Evolutionary conservation across 2,888 invertebrate genomes (phyloP), one percentile per base, ranked within the genome.

Genomic region (Aricia artaxerxes): DNA sequence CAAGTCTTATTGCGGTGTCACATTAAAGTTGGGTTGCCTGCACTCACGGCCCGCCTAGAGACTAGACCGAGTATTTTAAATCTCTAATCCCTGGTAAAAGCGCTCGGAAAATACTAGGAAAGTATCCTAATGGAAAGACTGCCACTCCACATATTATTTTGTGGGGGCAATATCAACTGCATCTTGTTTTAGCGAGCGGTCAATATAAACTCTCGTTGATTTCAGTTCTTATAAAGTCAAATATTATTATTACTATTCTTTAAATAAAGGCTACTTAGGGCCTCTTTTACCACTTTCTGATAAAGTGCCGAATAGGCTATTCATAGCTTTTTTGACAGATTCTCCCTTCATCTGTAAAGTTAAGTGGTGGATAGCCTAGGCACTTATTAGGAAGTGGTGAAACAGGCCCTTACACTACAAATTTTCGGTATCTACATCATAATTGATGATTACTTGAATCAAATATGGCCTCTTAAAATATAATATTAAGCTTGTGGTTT

Each of bases 21-120:
- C 64, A 11, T 64, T 64, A 11, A 31, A 31, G 64, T 64, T 64
- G 11, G 64, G 64, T 31, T 9, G n/a, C 64, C 64, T 24, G 64
- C 64, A 31, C 64, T 31, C 64, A 11, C 11, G 31, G 64, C 9
- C 44, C 7, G 9, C 44, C 44, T 9, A 2, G 1, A 44, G 44
- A 44, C 44, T 31, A 24, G 31, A 61, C 64, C 11, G 1, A 64
- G 64, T 31, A 64, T 64, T 64, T 64, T 64, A 64, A 64, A 64
- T 64, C 64, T 64, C 11, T 64, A 64, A 64, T 64, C 24, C 64
- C 11, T 31, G 64, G 31, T 64, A 31, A 64, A 64, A 64, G 64
- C 64, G 31, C 64, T 31, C 64, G 64, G 64, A 64, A 64, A 64
- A 64, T 64, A 31, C 64, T 64, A 64, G 11, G 64, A 31, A 64